phyloP scores from a whole-genome alignment of 2,797 vertebrate genomes.

The Pseudochaenichthys georgianus region DNA sequence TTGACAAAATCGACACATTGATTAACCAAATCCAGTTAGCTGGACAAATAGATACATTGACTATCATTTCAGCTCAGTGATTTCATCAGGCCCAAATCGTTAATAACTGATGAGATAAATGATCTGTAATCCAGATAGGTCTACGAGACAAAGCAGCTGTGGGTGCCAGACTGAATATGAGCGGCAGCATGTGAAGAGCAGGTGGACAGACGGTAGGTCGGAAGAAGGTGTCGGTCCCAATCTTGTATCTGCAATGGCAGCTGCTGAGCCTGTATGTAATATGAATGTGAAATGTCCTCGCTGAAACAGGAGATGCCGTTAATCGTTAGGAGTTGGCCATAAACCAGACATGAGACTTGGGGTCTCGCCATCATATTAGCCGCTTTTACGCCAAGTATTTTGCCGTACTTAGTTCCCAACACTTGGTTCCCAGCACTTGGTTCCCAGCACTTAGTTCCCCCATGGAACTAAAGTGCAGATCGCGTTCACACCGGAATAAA shows the following conservation, averaged over 20 bases:
- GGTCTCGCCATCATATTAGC: conserved; percentile 10
- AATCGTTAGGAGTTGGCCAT: neutral
- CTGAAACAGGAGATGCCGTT: conserved; percentile 12
- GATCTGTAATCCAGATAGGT: conserved; percentile 25
- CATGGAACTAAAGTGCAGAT: too few relatives aligned
- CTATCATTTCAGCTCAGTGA: neutral
- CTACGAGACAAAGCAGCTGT: conserved; percentile 40
- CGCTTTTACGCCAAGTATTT: too few relatives aligned
- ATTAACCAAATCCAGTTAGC: neutral
- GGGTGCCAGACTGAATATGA: conserved; percentile 21
- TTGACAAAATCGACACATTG: neutral
- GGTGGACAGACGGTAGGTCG: conserved; percentile 36
- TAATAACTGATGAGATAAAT: conserved; percentile 19
- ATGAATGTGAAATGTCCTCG: conserved; percentile 3
- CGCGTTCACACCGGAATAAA: too few relatives aligned
- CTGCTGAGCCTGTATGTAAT: conserved; percentile 21
- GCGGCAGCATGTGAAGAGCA: conserved; percentile 27
- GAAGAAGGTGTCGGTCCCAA: conserved; percentile 19
- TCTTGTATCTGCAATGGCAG: conserved; percentile 42
- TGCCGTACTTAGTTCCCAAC: too few relatives aligned
- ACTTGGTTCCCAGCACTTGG: too few relatives aligned
- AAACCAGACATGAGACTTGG: neutral
- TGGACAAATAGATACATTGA: neutral
- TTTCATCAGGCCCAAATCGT: neutral
- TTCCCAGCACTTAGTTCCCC: too few relatives aligned